phyloP scores from a whole-genome alignment of 2,888 invertebrate genomes.

The Cheilosia impressa region DNA sequence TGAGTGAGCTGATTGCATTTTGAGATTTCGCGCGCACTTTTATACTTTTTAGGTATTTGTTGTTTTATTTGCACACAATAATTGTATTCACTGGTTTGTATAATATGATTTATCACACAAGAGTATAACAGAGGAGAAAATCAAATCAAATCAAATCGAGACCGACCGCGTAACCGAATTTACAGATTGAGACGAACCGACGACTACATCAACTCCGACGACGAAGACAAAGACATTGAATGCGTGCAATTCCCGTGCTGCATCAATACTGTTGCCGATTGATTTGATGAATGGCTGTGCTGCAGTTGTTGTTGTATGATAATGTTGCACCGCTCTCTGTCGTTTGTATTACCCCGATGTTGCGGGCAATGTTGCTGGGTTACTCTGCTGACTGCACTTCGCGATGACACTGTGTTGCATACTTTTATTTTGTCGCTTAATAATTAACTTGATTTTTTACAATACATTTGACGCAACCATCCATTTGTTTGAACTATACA shows the following conservation, averaged over 20 bases:
- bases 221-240: conserved; percentile 75
- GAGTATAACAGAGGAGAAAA: conserved; percentile 13
- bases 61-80: conserved; percentile 22
- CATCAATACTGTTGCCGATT: conserved; percentile 75
- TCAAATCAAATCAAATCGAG: conserved; percentile 61
- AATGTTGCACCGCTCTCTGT: conserved; percentile 74
- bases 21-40: conserved; percentile 59
- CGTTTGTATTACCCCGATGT: conserved; percentile 41
- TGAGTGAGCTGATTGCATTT: conserved; percentile 71
- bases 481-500: conserved; percentile 72
- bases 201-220: conserved; percentile 78
- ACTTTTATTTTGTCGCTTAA: conserved; percentile 25
- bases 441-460: conserved; percentile 40
- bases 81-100: conserved; percentile 1
- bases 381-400: conserved; percentile 53
- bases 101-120: conserved; percentile 29
- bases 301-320: conserved; percentile 53
- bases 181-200: conserved; percentile 69
- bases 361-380: conserved; percentile 55
- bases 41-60: conserved; percentile 11
- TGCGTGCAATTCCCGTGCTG: conserved; percentile 75
- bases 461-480: conserved; percentile 69
- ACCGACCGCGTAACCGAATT: conserved; percentile 74
- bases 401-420: conserved; percentile 73
- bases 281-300: conserved; percentile 71